Base-by-base conservation (phyloP, 2,113 vertebrate genomes). In the Dunckerocampus dactyliophorus region DNA sequence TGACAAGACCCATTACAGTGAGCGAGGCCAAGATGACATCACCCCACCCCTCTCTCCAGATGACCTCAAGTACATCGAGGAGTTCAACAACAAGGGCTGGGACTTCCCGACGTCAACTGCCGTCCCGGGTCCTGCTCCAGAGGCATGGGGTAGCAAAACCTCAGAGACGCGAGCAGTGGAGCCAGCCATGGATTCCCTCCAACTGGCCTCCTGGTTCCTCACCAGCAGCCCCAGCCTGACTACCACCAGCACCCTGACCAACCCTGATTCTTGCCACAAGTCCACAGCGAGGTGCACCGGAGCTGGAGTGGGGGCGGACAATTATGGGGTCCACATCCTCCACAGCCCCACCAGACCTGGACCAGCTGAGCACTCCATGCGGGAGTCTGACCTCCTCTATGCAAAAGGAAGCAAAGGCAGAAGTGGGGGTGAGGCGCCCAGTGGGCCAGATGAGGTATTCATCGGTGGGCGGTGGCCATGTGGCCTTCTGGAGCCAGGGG, bases 11-110 rank as follows among this genome's bases (percentile, higher is more conserved):
- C 86, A 88, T 34, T 89, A 87, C 1, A 84, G 81, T 1, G 88
- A 90, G 59, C 82, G 66, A 17, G 91, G 71, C 71, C 89, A 74
- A 67, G 95, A 93, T 10, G 96, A 98, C 3, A 52, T 93, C 72
- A 97, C 95, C 1, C 97, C 97, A 0, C 97, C 97, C 11, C 84
- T 99, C 47, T 99, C 97, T 13, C 97, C 97, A 0, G 97, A 98
- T 45, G 97, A 99, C 83, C 91, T 99, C 74, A 97, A 98, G 81
- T 99, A 98, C 85, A 98, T 99, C 0, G 96, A 98, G 81, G 97
- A 99, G 85, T 99, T 98, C 84, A 89, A 90, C 79, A 93, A 91
- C 67, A 95, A 94, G 82, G 92, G 88, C 72, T 97, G 95, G 95
- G 95, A 94, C 66, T 94, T 93, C 69, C 81, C 85, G 2, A 65